These are phyloP conservation scores for Asteroscopus sphinx DNA, from an alignment of 2,888 invertebrate genomes.

Conservation along the genomic window DNA sequence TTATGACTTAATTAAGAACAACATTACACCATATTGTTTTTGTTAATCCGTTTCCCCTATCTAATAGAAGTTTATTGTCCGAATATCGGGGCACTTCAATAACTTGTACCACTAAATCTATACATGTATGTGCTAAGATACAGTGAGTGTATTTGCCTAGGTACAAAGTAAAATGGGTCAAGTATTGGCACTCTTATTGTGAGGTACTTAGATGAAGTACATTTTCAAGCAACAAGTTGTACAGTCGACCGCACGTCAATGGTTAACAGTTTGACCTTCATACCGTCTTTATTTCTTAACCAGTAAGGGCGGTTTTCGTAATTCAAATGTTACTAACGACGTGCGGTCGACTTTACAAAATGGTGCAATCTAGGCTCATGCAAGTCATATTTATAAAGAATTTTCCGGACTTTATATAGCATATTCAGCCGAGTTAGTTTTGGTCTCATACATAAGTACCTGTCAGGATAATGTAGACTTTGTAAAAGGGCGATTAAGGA, in stretches of 20 bases:
- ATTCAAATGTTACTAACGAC: too few relatives aligned
- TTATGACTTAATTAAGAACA: conserved; percentile 20
- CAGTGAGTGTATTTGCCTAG: conserved; percentile 4
- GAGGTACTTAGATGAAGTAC: conserved; percentile 33
- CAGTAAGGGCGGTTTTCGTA: too few relatives aligned
- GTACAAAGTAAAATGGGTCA: conserved; percentile 44
- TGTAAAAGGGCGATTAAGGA: too few relatives aligned
- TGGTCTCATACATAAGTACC: too few relatives aligned
- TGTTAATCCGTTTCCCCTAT: conserved; percentile 38
- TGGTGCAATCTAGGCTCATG: neutral
- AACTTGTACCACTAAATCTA: conserved; percentile 16
- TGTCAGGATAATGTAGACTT: too few relatives aligned
- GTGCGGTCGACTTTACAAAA: too few relatives aligned
- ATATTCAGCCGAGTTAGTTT: too few relatives aligned
- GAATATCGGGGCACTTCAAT: conserved; percentile 43
- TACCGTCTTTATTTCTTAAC: too few relatives aligned
- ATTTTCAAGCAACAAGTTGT: conserved; percentile 27
- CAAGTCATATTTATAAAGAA: too few relatives aligned
- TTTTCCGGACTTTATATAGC: too few relatives aligned
- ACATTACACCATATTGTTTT: conserved; percentile 31
- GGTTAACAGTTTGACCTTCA: too few relatives aligned
- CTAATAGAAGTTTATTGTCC: conserved; percentile 52
- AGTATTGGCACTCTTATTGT: conserved; percentile 34
- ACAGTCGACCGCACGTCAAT: too few relatives aligned
- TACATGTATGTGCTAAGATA: conserved; percentile 19